phyloP scores from a whole-genome alignment of 2,113 vertebrate species.

The Lagopus muta region DNA sequence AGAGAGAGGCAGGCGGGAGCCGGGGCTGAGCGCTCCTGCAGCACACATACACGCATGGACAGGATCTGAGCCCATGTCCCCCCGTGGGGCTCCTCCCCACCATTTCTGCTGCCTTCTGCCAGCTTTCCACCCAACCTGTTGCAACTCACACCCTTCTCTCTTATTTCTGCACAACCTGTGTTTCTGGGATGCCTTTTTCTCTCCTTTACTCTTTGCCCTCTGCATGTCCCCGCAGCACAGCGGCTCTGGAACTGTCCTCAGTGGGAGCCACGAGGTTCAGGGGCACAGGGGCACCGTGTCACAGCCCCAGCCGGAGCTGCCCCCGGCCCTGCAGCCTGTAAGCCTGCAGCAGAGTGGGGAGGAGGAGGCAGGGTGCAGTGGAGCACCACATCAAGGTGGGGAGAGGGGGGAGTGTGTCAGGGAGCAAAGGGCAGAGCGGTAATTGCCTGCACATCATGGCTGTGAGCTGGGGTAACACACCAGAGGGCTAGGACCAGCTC shows the following conservation, averaged over 20 bases:
- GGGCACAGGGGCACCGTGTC: too few species aligned
- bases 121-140: background rate
- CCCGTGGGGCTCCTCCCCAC: background rate
- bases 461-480: background rate
- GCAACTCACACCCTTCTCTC: background rate
- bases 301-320: background rate
- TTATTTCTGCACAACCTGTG: background rate
- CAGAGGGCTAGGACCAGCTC: background rate
- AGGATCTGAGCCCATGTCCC: background rate
- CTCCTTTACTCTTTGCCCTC: background rate
- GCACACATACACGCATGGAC: rapidly evolving
- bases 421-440: background rate
- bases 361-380: background rate
- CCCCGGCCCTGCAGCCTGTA: background rate
- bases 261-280: background rate
- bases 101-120: background rate
- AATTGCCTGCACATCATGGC: background rate
- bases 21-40: rapidly evolving
- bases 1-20: background rate
- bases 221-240: background rate
- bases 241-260: background rate
- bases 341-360: background rate
- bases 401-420: background rate
- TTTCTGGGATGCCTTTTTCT: background rate
- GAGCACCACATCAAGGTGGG: rapidly evolving